Conservation (phyloP, 2,797 vertebrate genomes). For the Coluber constrictor region DNA sequence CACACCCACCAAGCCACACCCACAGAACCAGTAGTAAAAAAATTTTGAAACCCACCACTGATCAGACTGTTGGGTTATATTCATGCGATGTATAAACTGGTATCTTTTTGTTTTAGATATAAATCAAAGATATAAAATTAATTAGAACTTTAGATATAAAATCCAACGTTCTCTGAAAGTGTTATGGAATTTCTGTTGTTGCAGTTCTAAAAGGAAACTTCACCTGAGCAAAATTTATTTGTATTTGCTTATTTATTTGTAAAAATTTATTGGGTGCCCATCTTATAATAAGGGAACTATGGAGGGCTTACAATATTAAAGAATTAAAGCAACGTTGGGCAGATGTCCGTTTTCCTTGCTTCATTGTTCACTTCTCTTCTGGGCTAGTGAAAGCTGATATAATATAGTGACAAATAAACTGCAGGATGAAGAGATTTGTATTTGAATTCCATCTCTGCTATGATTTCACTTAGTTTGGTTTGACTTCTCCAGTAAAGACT, state of each 20-base stretch:
- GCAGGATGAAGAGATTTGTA: not conserved
- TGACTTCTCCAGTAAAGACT: not conserved
- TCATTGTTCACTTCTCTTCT: not conserved
- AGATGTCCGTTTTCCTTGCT: not conserved
- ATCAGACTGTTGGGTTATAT: constrained; percentile 54
- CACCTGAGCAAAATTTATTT: not conserved
- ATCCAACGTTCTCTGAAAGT: not conserved
- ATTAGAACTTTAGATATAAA: not conserved
- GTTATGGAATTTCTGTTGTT: not conserved
- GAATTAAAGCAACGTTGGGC: not conserved
- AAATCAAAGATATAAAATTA: not conserved
- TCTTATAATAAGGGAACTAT: not conserved
- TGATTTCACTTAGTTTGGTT: not conserved
- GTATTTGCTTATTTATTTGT: not conserved
- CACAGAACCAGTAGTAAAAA: no score
- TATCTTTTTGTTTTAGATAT: constrained; percentile 23
- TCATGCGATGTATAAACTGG: constrained; percentile 7
- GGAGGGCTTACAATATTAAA: not conserved
- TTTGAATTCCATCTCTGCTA: not conserved
- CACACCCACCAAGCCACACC: no score
- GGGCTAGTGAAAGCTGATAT: not conserved
- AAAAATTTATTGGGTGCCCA: not conserved
- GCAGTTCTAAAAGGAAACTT: not conserved
- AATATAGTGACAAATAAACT: not conserved
- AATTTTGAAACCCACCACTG: no score